Percentiles rank a stretch among this genome's conserved stretches.
Evolutionary conservation across 2,797 vertebrate species (phyloP).

Genomic region (Eulemur rubriventer): DNA sequence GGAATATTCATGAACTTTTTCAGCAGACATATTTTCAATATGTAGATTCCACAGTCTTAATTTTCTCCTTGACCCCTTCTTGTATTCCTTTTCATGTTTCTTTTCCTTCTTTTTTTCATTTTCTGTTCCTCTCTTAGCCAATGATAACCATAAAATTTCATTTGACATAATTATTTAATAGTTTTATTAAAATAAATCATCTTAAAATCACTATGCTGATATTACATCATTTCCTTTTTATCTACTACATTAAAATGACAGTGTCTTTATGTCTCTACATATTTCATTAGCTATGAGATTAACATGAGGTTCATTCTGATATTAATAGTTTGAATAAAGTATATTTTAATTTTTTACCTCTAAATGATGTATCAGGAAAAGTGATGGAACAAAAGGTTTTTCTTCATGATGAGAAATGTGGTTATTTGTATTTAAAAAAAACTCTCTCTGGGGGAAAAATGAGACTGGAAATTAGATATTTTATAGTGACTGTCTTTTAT

Average conservation of each 20-base stretch:
- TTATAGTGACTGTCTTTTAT: background rate
- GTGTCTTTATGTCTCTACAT: conserved; percentile 35
- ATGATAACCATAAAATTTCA: background rate
- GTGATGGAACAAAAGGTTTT: conserved; percentile 51
- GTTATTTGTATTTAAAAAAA: conserved; percentile 28
- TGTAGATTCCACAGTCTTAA: background rate
- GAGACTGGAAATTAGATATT: conserved; percentile 5
- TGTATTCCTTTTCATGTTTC: background rate
- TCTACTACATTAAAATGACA: conserved; percentile 32
- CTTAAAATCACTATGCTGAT: conserved; percentile 38
- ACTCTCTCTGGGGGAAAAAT: background rate
- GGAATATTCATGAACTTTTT: background rate
- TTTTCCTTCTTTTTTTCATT: background rate
- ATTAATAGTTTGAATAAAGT: conserved; percentile 53
- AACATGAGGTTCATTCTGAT: conserved; percentile 40
- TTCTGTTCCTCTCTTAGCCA: conserved; percentile 25
- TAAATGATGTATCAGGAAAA: conserved; percentile 28
- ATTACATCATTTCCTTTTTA: conserved; percentile 31
- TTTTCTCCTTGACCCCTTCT: background rate
- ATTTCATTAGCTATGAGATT: conserved; percentile 57
- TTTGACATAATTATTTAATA: background rate
- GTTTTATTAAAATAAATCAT: conserved; percentile 56
- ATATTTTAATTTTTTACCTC: conserved; percentile 57
- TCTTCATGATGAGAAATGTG: conserved; percentile 37
- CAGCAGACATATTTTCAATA: background rate